Conservation (phyloP, 2,113 vertebrate species). For the Mungos mungo region DNA sequence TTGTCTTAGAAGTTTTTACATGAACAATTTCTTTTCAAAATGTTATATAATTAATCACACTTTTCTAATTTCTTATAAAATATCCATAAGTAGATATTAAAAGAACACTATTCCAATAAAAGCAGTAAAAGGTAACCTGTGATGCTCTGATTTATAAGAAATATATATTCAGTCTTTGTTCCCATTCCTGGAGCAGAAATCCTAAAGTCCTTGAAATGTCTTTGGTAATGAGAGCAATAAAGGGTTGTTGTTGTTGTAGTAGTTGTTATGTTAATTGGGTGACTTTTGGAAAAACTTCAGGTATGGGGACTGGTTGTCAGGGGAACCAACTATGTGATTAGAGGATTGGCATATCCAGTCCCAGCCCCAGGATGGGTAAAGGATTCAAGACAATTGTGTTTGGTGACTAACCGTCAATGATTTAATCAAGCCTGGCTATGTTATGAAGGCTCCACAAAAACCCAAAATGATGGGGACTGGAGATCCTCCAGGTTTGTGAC, state of each 20-base stretch:
- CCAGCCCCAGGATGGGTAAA: background rate
- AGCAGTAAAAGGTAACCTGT: background rate
- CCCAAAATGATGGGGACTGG: background rate
- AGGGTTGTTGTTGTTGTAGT: background rate
- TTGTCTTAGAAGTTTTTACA: background rate
- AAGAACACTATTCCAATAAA: background rate
- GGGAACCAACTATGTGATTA: background rate
- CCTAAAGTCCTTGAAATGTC: background rate
- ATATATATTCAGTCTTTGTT: background rate
- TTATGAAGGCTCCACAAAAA: background rate
- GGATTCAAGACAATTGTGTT: background rate
- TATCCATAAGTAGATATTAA: background rate
- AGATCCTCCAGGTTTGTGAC: background rate
- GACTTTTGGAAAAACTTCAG: background rate
- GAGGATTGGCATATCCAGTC: background rate
- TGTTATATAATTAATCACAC: background rate
- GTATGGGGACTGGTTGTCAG: background rate
- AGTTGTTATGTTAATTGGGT: background rate
- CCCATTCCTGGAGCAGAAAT: background rate
- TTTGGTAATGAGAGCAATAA: background rate
- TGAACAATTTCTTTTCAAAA: background rate
- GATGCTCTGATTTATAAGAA: background rate
- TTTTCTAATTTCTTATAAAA: background rate
- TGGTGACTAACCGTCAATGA: background rate
- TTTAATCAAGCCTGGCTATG: background rate